Conservation (phyloP, 2,888 invertebrate genomes). For the Pseudococcus viburni region DNA sequence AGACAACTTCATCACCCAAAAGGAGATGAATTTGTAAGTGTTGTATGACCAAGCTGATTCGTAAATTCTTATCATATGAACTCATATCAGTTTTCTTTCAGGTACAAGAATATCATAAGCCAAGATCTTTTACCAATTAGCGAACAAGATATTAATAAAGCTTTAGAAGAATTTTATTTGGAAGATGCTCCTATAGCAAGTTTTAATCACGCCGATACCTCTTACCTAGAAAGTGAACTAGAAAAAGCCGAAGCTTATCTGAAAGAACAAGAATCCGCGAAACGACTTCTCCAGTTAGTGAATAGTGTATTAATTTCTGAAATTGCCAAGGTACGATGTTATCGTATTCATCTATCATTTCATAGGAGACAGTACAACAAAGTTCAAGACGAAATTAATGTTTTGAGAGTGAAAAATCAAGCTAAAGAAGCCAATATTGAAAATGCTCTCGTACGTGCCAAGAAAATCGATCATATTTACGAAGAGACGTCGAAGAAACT, state of each 20-base stretch:
- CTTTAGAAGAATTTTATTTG: slow-evolving; percentile 12
- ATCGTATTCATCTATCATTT: not conserved
- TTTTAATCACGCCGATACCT: slow-evolving; percentile 4
- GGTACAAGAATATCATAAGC: slow-evolving; percentile 19
- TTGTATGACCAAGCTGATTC: not conserved
- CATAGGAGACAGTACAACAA: slow-evolving; percentile 19
- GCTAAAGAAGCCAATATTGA: slow-evolving; percentile 13
- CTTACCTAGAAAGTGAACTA: slow-evolving; percentile 6
- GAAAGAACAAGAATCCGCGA: slow-evolving; percentile 13
- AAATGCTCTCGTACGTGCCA: not conserved
- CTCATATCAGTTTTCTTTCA: not conserved
- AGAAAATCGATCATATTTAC: not conserved
- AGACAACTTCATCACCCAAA: slow-evolving; percentile 29
- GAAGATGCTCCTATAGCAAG: not conserved
- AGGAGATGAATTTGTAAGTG: slow-evolving; percentile 31
- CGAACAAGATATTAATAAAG: slow-evolving; percentile 43
- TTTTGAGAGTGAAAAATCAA: not conserved
- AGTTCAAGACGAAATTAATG: slow-evolving; percentile 36
- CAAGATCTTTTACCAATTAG: not conserved
- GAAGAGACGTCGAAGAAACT: slow-evolving; percentile 19
- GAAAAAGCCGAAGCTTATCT: slow-evolving; percentile 17
- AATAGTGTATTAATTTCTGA: not conserved
- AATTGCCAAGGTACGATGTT: not conserved
- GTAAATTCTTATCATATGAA: not conserved
- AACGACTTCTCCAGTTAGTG: slow-evolving; percentile 9